These are phyloP conservation scores for Stenotaenia linearis DNA, from an alignment of 2,888 invertebrate genomes.

Conservation along the genomic window DNA sequence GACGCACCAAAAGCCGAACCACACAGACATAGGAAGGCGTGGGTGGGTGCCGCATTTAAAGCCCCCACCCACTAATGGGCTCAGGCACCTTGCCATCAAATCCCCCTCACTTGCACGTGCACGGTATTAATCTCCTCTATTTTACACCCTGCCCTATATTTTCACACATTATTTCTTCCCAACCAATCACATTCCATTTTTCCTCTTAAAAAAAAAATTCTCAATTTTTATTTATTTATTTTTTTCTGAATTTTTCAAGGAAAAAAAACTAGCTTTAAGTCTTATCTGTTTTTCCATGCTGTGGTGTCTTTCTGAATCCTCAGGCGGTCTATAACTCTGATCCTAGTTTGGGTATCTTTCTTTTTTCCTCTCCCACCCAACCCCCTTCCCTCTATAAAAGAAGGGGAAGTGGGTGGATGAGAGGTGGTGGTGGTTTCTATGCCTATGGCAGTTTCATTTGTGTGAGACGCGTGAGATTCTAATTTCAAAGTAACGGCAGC, in stretches of 20 bases:
- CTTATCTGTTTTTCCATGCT: constrained; percentile 7
- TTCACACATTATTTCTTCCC: background rate
- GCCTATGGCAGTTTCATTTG: constrained; percentile 1
- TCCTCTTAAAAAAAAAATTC: too few species aligned
- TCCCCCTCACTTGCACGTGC: background rate
- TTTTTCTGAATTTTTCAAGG: too few species aligned
- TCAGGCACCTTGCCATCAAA: constrained; percentile 1
- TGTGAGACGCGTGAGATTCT: constrained; percentile 5
- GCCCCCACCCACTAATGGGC: background rate
- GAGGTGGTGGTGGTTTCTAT: background rate
- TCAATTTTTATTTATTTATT: too few species aligned
- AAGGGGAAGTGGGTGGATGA: background rate
- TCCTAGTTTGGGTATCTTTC: constrained; percentile 8
- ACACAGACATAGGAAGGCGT: background rate
- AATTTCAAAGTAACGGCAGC: constrained; percentile 5
- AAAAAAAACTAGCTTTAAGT: background rate
- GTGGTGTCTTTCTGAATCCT: background rate
- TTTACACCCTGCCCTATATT: background rate
- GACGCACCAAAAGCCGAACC: constrained; percentile 7
- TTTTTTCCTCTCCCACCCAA: background rate
- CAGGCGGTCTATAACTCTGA: constrained; percentile 15
- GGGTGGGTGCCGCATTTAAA: background rate
- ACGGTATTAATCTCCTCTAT: background rate
- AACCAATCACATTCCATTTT: too few species aligned
- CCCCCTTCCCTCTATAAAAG: background rate